Evolutionary conservation across 2,113 vertebrate genomes (phyloP), one percentile per base, ranked within the genome.

Genomic region (Hippocampus mohnikei): DNA sequence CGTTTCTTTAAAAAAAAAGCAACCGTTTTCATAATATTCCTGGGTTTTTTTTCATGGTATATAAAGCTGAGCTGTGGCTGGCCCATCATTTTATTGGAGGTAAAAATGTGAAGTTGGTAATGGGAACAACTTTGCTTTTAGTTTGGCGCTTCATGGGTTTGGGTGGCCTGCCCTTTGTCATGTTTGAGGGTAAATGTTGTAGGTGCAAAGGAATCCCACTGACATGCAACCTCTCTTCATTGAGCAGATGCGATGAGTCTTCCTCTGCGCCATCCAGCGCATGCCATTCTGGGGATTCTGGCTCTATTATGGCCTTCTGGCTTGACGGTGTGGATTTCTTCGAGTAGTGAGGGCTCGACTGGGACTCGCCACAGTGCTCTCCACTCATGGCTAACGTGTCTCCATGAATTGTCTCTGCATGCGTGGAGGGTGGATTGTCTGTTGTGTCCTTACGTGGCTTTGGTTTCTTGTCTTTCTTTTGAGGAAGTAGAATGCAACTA

Each of bases 401-500:
- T 8, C 10, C 20, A 16, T 59, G 77, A 68, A 61, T 65, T 3
- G 72, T 53, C 21, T 89, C 88, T 29, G 69, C 64, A 71, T 90
- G 91, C 15, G 91, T 58, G 10, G 91, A 73, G 65, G 88, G 88
- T 5, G 66, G 79, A n/a, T 60, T 75, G 10, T 71, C 52, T 40
- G 67, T 48, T 27, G n/a, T 27, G 3, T 85, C 84, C 18, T 79
- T 88, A 3, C 41, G 63, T 15, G 41, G 48, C 74, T 72, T 92
- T 2, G 60, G 3, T 80, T 89, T 92, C 66, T 73, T 90, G 46
- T 69, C 44, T 71, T 71, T 91, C 76, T 90, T 93, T 73, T 83
- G 88, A 40, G 88, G 61, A 76, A 90, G 81, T 77, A 93, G 72
- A 59, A 90, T 76, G 76, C 87, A 90, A 72, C 90, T 89, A 13